These are phyloP conservation scores for Rhynchonycteris naso DNA, from an alignment of 2,797 vertebrate species.

Conservation along the genomic window DNA sequence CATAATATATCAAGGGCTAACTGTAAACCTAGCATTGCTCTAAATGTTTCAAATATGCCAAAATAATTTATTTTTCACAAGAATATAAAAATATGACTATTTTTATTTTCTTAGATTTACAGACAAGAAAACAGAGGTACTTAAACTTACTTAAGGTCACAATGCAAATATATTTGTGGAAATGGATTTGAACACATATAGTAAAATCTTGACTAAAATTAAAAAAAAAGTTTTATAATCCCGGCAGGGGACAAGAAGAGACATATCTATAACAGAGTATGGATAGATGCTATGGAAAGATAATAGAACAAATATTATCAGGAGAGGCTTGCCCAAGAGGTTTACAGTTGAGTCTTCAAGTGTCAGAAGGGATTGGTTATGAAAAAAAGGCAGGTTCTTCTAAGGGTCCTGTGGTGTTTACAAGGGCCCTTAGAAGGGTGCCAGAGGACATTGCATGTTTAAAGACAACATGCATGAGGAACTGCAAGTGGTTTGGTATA, in stretches of 20 bases:
- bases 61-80: neutral
- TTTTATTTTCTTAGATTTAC: constrained; percentile 25
- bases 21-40: neutral
- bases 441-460: neutral
- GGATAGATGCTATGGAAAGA: neutral
- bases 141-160: neutral
- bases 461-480: neutral
- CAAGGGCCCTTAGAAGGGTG: rapidly evolving
- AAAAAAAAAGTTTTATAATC: neutral
- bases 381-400: neutral
- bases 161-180: neutral
- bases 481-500: neutral
- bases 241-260: neutral
- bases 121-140: neutral
- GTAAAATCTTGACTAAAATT: neutral
- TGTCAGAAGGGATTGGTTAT: neutral
- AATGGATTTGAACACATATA: neutral
- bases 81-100: neutral
- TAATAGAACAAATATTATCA: neutral
- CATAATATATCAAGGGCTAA: neutral
- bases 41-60: neutral
- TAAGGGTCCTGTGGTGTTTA: neutral
- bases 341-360: neutral
- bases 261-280: neutral
- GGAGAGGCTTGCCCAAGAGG: neutral